Evolutionary conservation across 2,797 vertebrate species (phyloP).

Genomic region (Thamnophis elegans): DNA sequence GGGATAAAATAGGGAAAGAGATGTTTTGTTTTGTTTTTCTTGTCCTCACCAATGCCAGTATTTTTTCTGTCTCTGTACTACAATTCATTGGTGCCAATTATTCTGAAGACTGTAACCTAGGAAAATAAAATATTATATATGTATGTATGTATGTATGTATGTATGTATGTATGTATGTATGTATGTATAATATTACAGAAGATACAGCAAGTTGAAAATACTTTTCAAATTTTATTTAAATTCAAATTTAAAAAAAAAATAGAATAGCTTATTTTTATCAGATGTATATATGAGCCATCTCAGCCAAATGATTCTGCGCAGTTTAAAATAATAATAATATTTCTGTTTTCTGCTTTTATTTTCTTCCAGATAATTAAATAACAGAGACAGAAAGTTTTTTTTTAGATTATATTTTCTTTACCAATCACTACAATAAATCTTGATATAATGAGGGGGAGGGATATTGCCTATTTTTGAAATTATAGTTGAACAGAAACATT

Average conservation of each 20-base stretch:
- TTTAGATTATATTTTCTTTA: conserved; percentile 55
- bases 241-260: not conserved
- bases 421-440: conserved; percentile 64
- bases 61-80: too few relatives aligned
- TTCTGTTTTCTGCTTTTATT: not conserved
- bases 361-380: conserved; percentile 27
- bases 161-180: too few relatives aligned
- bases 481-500: conserved; percentile 66
- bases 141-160: too few relatives aligned
- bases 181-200: too few relatives aligned
- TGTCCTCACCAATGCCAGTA: not conserved
- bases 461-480: conserved; percentile 63
- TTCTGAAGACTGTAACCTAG: too few relatives aligned
- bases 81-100: too few relatives aligned
- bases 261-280: too few relatives aligned
- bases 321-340: not conserved
- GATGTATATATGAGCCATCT: too few relatives aligned
- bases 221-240: not conserved
- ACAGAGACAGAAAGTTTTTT: conserved; percentile 59
- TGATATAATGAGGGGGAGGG: conserved; percentile 52
- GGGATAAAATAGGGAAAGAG: not conserved
- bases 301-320: too few relatives aligned
- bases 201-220: not conserved
- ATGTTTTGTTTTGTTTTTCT: not conserved
- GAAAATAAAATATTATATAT: not conserved